Base-by-base conservation (phyloP, 2,888 invertebrate genomes). In the Chouioia cunea region DNA sequence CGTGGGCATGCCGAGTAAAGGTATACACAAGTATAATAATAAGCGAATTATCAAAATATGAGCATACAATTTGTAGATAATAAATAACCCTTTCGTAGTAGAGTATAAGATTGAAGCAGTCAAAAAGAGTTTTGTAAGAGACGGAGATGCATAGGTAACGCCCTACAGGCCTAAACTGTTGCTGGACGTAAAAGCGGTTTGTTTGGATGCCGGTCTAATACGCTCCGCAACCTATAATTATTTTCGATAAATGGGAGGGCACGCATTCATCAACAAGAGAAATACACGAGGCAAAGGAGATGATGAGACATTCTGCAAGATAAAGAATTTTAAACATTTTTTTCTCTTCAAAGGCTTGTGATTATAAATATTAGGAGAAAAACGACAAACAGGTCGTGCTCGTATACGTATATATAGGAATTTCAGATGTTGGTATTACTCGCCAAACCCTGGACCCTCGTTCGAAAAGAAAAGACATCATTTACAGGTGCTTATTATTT, bases 191-290 rank as follows among this genome's bases (percentile, higher is more conserved):
- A 77, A 79, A 82, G 82, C 80, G 82, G 83, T 83, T 83, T 83
- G 82, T 83, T 83, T 83, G 82, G 83, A 83, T 79, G 78, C 78
- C 77, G 79, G 79, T 79, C 81, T 83, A 83, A 82, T 83, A 78
- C 78, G 65, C 75, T 71, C 73, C 71, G 76, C 77, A 77, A 79
- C 83, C 83, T 79, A 78, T 83, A 83, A 83, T 83, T 80, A 83
- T 78, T 78, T 76, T 71, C 76, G 78, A 63, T 58, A 62, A 72
- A 81, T 81, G 80, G 81, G 79, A 77, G 79, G 80, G 78, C 77
- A 78, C 80, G 79, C 76, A 80, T 80, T 79, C 78, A 81, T 82
- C 79, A 81, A 69, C 27, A 27, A 20, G 27, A 74, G 73, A 36
- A 36, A 36, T 75, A 73, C 75, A 75, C 71, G 75, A 76, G 77